A percentile compares a stretch with the other conserved stretches of the same genome.
phyloP scores from a whole-genome alignment of 2,888 invertebrate species.

The Trypoxylon attenuatum region DNA sequence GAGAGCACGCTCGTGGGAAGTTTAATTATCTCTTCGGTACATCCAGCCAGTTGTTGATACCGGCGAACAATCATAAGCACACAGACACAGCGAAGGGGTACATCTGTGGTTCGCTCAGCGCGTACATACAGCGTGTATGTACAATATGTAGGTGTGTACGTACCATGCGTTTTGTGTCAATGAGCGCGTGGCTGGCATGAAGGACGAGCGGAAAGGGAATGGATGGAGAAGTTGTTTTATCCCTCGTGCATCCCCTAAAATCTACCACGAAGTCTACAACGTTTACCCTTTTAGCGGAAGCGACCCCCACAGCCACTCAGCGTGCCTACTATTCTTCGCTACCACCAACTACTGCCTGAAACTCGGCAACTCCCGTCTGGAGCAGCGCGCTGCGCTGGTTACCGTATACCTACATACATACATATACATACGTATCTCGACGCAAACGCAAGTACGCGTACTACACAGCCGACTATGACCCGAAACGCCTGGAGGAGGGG shows the following conservation, averaged over 20 bases:
- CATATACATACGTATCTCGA: background rate
- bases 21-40: slow-evolving; percentile 59
- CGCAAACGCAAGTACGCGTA: slow-evolving; percentile 17
- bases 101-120: background rate
- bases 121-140: background rate
- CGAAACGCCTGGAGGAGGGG: slow-evolving; percentile 26
- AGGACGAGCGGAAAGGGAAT: slow-evolving; percentile 36
- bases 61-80: slow-evolving; percentile 32
- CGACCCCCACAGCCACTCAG: slow-evolving; percentile 34
- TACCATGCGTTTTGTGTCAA: slow-evolving; percentile 13
- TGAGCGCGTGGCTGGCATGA: slow-evolving; percentile 13
- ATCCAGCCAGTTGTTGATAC: slow-evolving; percentile 53
- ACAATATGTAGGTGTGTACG: background rate
- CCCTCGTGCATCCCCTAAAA: slow-evolving; percentile 40
- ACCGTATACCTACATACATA: background rate
- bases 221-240: slow-evolving; percentile 59
- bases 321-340: slow-evolving; percentile 45
- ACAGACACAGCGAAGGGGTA: slow-evolving; percentile 6
- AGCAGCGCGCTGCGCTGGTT: background rate
- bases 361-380: slow-evolving; percentile 29
- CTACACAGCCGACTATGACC: slow-evolving; percentile 32
- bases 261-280: slow-evolving; percentile 50
- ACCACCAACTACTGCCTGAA: slow-evolving; percentile 27
- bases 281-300: slow-evolving; percentile 59
- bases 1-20: slow-evolving; percentile 50